These are phyloP conservation scores for Malurus leucopterus DNA, from an alignment of 2,797 vertebrate species.

Conservation along the genomic window DNA sequence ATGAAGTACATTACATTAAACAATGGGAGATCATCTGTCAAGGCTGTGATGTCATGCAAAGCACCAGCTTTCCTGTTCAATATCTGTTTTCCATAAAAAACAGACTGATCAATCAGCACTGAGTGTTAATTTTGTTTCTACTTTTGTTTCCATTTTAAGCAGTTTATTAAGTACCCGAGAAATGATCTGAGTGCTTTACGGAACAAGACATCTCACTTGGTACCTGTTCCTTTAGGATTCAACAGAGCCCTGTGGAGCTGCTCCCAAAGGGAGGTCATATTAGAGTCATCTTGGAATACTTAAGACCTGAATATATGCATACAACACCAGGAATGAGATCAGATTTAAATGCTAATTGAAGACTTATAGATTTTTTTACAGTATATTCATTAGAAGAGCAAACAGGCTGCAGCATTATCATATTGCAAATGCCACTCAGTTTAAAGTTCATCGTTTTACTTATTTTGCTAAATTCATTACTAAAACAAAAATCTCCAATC, in stretches of 20 bases:
- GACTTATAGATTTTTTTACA: background rate
- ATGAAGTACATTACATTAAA: background rate
- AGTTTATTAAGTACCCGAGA: background rate
- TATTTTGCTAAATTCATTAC: background rate
- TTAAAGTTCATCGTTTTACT: background rate
- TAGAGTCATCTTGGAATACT: background rate
- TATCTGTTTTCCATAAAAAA: background rate
- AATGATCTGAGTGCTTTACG: background rate
- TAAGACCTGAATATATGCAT: background rate
- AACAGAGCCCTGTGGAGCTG: background rate
- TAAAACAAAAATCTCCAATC: background rate
- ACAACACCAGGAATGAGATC: background rate
- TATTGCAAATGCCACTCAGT: background rate
- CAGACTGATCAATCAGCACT: background rate
- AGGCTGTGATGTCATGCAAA: background rate
- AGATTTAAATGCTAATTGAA: background rate
- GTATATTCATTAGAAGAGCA: background rate
- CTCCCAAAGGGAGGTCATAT: slow-evolving; percentile 17
- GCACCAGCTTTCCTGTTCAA: background rate
- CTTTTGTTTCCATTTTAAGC: background rate
- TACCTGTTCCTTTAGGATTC: background rate
- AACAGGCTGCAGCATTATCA: background rate
- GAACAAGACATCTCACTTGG: background rate
- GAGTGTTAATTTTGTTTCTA: background rate
- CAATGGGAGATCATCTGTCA: background rate